Evolutionary conservation across 2,888 invertebrate species (phyloP).

Genomic region (Chrysina gloriosa): DNA sequence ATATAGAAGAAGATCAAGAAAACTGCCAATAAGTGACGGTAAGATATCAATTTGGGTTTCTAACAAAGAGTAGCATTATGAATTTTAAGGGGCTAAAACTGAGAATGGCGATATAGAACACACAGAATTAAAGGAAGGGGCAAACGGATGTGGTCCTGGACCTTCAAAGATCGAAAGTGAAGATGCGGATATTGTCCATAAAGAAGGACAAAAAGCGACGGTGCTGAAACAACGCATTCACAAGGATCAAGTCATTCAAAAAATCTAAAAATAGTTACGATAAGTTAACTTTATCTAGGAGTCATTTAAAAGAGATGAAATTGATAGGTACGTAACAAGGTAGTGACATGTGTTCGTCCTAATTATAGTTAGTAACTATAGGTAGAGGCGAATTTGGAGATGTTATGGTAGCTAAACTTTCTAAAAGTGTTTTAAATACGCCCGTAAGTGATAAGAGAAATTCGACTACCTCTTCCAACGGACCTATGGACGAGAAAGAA

Average conservation of each 20-base stretch:
- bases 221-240: conserved; percentile 74
- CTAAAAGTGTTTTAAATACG: conserved; percentile 52
- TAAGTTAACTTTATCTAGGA: conserved; percentile 79
- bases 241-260: conserved; percentile 70
- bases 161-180: conserved; percentile 67
- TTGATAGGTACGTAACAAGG: conserved; percentile 64
- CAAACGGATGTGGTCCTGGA: conserved; percentile 68
- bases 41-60: conserved; percentile 44
- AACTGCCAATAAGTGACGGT: conserved; percentile 65
- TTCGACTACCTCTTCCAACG: conserved; percentile 54
- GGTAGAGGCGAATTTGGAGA: conserved; percentile 93
- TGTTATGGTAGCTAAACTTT: conserved; percentile 80
- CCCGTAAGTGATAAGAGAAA: conserved; percentile 52
- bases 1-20: conserved; percentile 75
- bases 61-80: too few relatives aligned
- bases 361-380: conserved; percentile 61
- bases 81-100: conserved; percentile 69
- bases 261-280: conserved; percentile 78
- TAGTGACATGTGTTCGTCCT: not conserved
- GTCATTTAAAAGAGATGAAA: conserved; percentile 77
- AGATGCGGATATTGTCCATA: conserved; percentile 70
- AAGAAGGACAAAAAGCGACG: conserved; percentile 73
- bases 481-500: conserved; percentile 64
- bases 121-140: conserved; percentile 71
- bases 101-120: conserved; percentile 72